These are phyloP conservation scores for Plutella xylostella DNA, from an alignment of 2,888 invertebrate species.

Conservation along the genomic window DNA sequence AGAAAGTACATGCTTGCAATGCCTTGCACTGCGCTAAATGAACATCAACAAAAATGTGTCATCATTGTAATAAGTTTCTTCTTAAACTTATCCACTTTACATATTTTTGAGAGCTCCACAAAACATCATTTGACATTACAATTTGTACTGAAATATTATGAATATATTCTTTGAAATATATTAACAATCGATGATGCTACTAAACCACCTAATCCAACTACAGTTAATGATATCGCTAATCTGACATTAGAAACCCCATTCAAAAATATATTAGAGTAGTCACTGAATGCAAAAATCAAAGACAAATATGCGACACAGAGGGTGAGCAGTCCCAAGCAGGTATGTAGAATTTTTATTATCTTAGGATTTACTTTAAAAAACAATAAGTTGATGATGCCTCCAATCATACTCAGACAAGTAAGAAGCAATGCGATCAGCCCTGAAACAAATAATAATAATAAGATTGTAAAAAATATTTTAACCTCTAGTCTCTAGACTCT, in stretches of 20 bases:
- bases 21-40: too few relatives aligned
- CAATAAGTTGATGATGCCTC: constrained; percentile 30
- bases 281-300: constrained; percentile 28
- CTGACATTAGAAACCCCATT: constrained; percentile 23
- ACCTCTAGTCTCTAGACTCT: too few relatives aligned
- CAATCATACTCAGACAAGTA: constrained; percentile 32
- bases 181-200: constrained; percentile 22
- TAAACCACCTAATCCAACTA: constrained; percentile 30
- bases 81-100: too few relatives aligned
- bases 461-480: too few relatives aligned
- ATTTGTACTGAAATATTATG: too few relatives aligned
- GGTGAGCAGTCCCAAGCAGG: constrained; percentile 26
- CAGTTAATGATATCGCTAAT: constrained; percentile 27
- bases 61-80: too few relatives aligned
- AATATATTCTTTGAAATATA: constrained; percentile 17
- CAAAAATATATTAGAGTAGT: constrained; percentile 14
- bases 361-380: not conserved
- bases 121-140: too few relatives aligned
- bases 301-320: constrained; percentile 29
- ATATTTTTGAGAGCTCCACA: too few relatives aligned
- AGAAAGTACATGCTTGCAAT: too few relatives aligned
- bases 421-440: constrained; percentile 37
- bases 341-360: constrained; percentile 25
- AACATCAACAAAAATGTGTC: too few relatives aligned
- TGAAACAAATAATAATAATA: constrained; percentile 25